Percentiles rank a stretch among this genome's conserved stretches.
Evolutionary conservation across 2,797 vertebrate genomes (phyloP).

Genomic region (Acridotheres tristis): DNA sequence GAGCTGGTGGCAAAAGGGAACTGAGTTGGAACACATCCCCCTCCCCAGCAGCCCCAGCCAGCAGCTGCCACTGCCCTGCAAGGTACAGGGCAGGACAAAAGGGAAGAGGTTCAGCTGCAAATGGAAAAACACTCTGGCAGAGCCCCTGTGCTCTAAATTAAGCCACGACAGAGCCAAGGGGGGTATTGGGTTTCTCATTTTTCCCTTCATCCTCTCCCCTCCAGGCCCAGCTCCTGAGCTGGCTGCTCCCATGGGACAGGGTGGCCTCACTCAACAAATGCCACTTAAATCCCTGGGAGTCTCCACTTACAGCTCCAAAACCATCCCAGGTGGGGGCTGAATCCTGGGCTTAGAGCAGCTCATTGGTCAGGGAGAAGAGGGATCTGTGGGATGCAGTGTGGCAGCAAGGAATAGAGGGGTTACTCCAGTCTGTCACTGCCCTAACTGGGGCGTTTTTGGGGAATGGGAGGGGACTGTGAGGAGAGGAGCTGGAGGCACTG

Average conservation of each 20-base stretch:
- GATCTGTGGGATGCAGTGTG: neutral
- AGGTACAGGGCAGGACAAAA: neutral
- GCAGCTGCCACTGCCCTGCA: constrained; percentile 45
- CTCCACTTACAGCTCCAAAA: constrained; percentile 1
- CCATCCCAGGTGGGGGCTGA: neutral
- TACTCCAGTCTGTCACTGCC: rapidly evolving
- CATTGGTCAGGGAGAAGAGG: neutral
- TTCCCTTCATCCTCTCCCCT: neutral
- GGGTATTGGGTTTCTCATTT: constrained; percentile 56
- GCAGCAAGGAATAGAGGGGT: neutral
- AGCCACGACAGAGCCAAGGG: neutral
- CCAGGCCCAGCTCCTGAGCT: neutral
- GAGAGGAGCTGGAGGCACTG: neutral
- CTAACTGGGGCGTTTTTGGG: neutral
- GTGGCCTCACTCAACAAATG: neutral
- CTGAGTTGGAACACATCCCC: neutral
- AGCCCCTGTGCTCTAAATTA: constrained; percentile 61
- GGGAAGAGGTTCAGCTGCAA: constrained; percentile 1
- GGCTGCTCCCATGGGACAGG: neutral
- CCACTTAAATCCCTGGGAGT: neutral
- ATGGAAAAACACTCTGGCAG: constrained; percentile 42
- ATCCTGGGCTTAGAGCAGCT: neutral
- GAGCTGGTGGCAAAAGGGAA: neutral
- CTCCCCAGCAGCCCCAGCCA: neutral
- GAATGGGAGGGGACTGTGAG: neutral